These are phyloP conservation scores for Columba livia DNA, from an alignment of 2,113 vertebrate genomes.

Conservation along the genomic window DNA sequence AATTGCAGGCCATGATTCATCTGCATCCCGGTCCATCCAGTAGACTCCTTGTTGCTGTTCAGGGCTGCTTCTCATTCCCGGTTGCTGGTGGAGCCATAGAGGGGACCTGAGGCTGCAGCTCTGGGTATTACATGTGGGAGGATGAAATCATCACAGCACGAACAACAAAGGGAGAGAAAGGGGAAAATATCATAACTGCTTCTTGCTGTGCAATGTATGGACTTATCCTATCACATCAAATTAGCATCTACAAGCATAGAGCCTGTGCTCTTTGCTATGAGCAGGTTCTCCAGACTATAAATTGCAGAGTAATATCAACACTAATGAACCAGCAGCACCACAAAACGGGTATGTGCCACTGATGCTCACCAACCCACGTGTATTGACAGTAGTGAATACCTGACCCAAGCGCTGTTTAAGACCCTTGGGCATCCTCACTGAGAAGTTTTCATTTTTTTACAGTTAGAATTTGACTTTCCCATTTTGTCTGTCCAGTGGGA, in stretches of 20 bases:
- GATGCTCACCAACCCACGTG: accelerated
- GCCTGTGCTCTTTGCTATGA: accelerated
- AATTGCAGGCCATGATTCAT: neutral
- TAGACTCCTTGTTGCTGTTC: neutral
- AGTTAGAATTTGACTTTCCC: neutral
- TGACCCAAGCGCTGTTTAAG: neutral
- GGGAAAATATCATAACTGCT: neutral
- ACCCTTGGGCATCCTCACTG: neutral
- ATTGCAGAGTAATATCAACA: accelerated
- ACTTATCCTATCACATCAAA: neutral
- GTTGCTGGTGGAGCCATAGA: neutral
- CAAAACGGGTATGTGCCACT: neutral
- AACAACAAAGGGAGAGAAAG: neutral
- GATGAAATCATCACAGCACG: neutral
- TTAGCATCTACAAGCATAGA: accelerated
- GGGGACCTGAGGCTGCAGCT: neutral
- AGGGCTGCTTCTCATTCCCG: conserved; percentile 41
- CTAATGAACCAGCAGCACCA: accelerated
- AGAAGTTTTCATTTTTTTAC: neutral
- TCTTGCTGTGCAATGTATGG: neutral
- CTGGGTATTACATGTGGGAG: neutral
- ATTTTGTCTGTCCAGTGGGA: neutral
- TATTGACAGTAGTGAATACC: accelerated
- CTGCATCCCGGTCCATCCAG: neutral
- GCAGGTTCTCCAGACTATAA: neutral